Evolutionary conservation across 2,888 invertebrate genomes (phyloP).

Genomic region (Horisme vitalbata): DNA sequence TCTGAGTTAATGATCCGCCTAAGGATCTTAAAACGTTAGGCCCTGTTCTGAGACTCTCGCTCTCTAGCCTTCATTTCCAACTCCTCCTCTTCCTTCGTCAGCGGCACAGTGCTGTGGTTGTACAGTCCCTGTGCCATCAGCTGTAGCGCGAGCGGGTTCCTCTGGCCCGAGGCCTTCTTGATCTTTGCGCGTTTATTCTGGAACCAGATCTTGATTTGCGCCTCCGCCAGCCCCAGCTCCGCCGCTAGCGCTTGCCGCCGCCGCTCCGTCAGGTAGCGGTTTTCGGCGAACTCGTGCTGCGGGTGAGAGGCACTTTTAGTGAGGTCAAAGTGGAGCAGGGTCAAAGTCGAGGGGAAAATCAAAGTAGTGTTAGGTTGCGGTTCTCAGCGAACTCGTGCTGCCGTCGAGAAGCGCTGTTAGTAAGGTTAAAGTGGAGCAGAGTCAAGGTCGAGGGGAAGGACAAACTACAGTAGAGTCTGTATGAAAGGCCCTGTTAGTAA

Average conservation of each 20-base stretch:
- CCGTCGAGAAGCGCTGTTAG: neutral
- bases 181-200: constrained; percentile 98
- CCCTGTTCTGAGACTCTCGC: constrained; percentile 66
- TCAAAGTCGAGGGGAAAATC: too few species aligned
- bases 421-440: too few species aligned
- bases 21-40: too few species aligned
- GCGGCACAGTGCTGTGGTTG: constrained; percentile 87
- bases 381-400: constrained; percentile 96
- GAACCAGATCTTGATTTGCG: constrained; percentile 99
- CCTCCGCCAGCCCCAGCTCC: constrained; percentile 96
- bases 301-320: neutral
- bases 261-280: constrained; percentile 96
- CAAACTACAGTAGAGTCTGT: too few species aligned
- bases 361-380: constrained; percentile 96
- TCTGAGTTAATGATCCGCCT: too few species aligned
- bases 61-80: constrained; percentile 80
- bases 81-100: constrained; percentile 89
- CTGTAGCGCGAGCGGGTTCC: constrained; percentile 93
- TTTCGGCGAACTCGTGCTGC: constrained; percentile 94
- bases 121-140: constrained; percentile 97
- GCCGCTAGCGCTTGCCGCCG: constrained; percentile 94
- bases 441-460: too few species aligned
- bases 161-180: constrained; percentile 94
- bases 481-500: too few species aligned
- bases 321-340: too few species aligned